Evolutionary conservation across 2,797 vertebrate genomes (phyloP), one percentile per base, ranked within the genome.

Genomic region (Lithobates sylvaticus): DNA sequence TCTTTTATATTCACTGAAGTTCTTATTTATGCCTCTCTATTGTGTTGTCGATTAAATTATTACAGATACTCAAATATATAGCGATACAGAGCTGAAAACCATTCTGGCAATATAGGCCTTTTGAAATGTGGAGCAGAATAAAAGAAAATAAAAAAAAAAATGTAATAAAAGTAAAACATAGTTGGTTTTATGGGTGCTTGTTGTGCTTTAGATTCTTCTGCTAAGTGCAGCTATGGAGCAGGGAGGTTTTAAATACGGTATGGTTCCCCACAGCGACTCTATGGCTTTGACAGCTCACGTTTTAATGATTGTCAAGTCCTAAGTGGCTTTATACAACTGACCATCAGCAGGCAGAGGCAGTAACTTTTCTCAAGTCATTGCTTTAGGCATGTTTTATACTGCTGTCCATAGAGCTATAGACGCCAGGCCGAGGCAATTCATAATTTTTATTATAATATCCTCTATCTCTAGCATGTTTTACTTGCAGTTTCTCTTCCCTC

Each of bases 11-110:
- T 89, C 89, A 89, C 83, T 18, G 88, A 83, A 83, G 85, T 47
- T 88, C 89, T 90, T 89, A 77, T 90, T 88, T 42, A 87, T 88
- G 83, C 86, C 89, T 89, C 67, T 87, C 64, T 44, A 78, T 76
- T 88, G 85, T 90, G 86, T 89, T 91, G 90, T 88, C 89, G 88
- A 92, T 89, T 71, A 87, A 86, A 86, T 90, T 85, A 90, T 88
- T 89, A 88, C 84, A 90, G 93, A 90, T 65, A 88, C 50, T 79
- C 69, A 71, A 61, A 72, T 76, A 77, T 70, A 77, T 58, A 44
- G 65, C 78, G 36, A 85, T 78, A 36, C 27, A 16, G 54, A 50
- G 61, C 68, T 71, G 15, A 21, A 44, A 74, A 29, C 34, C 3
- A 69, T 58, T 72, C 12, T 44, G 42, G 58, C 12, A 67, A 50